Evolutionary conservation across 2,113 vertebrate species (phyloP).

Genomic region (Opisthocomus hoazin): DNA sequence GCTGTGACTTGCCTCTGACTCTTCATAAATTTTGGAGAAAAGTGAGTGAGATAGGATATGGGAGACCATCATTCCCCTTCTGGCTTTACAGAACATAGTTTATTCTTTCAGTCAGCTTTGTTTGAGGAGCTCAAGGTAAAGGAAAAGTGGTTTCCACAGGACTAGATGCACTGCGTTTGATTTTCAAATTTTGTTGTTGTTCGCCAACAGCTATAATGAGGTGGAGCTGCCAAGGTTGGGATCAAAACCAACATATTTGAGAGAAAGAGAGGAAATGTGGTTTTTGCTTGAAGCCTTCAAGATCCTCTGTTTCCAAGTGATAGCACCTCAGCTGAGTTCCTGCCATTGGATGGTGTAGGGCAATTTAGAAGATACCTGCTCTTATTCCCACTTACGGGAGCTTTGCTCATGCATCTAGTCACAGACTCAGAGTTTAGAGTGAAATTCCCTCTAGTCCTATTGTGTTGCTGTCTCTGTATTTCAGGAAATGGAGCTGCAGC

Average conservation of each 20-base stretch:
- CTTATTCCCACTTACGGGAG: not conserved
- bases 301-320: not conserved
- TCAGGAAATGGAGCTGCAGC: not conserved
- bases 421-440: not conserved
- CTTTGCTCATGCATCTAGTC: not conserved
- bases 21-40: not conserved
- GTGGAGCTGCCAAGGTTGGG: not conserved
- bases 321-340: not conserved
- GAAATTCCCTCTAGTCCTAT: not conserved
- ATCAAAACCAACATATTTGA: not conserved
- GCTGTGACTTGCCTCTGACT: not conserved
- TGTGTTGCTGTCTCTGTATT: not conserved
- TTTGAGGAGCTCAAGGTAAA: not conserved
- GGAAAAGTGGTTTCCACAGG: not conserved
- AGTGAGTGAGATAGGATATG: not conserved
- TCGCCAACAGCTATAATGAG: not conserved
- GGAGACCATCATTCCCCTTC: not conserved
- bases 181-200: not conserved
- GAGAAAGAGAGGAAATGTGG: not conserved
- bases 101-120: not conserved
- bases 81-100: not conserved
- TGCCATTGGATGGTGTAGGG: not conserved
- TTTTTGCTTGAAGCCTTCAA: not conserved
- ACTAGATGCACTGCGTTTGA: not conserved
- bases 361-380: not conserved